These are phyloP conservation scores for Pionites leucogaster DNA, from an alignment of 2,113 vertebrate genomes.

Conservation along the genomic window DNA sequence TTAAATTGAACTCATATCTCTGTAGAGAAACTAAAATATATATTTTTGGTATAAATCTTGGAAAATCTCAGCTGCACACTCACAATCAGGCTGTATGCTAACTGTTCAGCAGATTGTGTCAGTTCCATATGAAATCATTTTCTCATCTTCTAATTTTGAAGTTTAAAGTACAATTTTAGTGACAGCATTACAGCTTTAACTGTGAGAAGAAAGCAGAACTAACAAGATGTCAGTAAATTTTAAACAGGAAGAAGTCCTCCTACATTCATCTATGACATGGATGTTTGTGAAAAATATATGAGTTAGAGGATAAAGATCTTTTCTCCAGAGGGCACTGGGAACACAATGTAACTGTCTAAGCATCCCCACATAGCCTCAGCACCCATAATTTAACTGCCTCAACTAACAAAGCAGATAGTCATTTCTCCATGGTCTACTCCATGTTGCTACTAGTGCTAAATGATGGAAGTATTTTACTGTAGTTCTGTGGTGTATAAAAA, in stretches of 20 bases:
- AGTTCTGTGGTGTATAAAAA: neutral
- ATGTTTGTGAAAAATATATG: neutral
- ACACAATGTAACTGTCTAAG: neutral
- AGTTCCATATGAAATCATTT: neutral
- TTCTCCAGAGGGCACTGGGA: neutral
- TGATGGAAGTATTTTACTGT: neutral
- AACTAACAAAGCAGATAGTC: slow-evolving; percentile 31
- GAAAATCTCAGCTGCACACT: neutral
- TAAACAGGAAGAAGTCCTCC: neutral
- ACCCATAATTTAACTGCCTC: neutral
- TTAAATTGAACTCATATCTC: neutral
- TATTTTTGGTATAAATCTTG: neutral
- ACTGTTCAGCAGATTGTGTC: neutral
- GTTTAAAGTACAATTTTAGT: neutral
- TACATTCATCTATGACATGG: neutral
- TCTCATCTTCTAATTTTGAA: neutral
- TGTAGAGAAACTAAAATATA: neutral
- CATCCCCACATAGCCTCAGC: neutral
- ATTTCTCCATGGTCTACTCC: neutral
- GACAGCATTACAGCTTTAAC: neutral
- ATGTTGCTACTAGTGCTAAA: neutral
- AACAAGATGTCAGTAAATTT: neutral
- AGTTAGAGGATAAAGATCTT: neutral
- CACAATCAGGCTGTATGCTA: neutral
- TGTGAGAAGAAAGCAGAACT: neutral